Conservation (phyloP, 2,113 vertebrate species). For the Phalacrocorax brasilianus region DNA sequence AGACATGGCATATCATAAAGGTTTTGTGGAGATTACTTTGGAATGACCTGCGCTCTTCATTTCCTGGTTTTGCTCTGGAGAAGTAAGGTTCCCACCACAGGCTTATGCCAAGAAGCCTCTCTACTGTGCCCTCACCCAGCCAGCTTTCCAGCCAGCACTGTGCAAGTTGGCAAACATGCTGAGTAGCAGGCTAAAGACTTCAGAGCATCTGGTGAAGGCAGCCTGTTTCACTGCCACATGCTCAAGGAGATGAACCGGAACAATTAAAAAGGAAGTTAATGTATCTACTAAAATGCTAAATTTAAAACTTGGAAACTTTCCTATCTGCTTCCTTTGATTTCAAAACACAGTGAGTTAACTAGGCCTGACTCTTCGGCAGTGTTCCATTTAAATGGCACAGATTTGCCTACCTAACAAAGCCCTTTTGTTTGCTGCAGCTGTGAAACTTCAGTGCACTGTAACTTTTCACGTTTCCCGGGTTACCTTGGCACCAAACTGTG, state of each 20-base stretch:
- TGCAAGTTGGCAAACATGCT: background rate
- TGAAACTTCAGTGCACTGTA: background rate
- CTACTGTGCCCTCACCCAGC: background rate
- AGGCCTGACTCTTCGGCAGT: background rate
- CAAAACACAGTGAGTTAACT: background rate
- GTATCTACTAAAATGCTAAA: background rate
- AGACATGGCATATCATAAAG: background rate
- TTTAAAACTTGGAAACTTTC: background rate
- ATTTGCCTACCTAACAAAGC: conserved; percentile 35
- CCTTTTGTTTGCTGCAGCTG: conserved; percentile 33
- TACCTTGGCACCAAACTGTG: conserved; percentile 31
- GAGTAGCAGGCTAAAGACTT: background rate
- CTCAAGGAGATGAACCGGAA: background rate
- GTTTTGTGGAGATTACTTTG: background rate
- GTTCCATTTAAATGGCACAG: background rate
- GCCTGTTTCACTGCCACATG: background rate
- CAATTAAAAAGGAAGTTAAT: background rate
- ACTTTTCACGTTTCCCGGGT: conserved; percentile 27
- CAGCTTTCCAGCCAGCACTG: background rate
- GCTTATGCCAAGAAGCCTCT: background rate
- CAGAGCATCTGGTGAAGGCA: background rate
- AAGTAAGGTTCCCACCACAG: background rate
- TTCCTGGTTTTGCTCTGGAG: background rate
- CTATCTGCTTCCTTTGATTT: background rate
- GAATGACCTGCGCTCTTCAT: background rate